A percentile compares a stretch with the other conserved stretches of the same genome.
Conservation (phyloP, 2,888 invertebrate species). For the Dendrolimus houi region DNA sequence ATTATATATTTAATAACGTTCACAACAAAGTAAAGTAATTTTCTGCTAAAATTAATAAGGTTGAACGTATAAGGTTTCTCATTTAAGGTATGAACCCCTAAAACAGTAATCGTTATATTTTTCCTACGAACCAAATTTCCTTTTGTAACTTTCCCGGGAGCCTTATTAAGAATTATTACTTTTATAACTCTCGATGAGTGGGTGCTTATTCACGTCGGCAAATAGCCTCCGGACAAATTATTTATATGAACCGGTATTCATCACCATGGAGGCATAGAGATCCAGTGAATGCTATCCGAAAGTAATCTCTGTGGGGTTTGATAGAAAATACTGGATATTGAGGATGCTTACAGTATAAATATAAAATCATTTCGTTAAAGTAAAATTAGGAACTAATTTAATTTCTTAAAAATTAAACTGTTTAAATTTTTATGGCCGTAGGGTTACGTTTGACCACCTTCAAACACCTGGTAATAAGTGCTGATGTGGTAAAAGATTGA, state of each 20-base stretch:
- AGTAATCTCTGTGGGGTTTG: slow-evolving; percentile 52
- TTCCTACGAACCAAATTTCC: not conserved
- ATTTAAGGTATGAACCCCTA: not conserved
- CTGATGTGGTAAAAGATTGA: too few species aligned
- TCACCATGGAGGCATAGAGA: slow-evolving; percentile 55
- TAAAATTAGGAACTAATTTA: too few species aligned
- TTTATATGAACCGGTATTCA: slow-evolving; percentile 62
- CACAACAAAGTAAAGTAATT: too few species aligned
- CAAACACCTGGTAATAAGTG: too few species aligned
- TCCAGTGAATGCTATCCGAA: slow-evolving; percentile 55
- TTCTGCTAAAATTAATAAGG: too few species aligned
- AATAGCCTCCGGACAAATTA: slow-evolving; percentile 54
- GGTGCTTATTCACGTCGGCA: slow-evolving; percentile 28
- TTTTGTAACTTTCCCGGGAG: slow-evolving; percentile 11
- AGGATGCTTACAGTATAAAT: not conserved
- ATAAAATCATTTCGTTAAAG: not conserved
- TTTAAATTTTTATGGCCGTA: too few species aligned
- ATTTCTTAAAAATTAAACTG: too few species aligned
- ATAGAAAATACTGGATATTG: not conserved
- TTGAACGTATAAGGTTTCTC: not conserved
- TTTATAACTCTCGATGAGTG: slow-evolving; percentile 24
- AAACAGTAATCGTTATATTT: not conserved
- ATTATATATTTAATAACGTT: too few species aligned
- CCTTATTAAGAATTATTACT: slow-evolving; percentile 37
- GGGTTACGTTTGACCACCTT: too few species aligned